These are phyloP conservation scores for Trinorchestia longiramus DNA, from an alignment of 1,140 invertebrate species.

Conservation along the genomic window DNA sequence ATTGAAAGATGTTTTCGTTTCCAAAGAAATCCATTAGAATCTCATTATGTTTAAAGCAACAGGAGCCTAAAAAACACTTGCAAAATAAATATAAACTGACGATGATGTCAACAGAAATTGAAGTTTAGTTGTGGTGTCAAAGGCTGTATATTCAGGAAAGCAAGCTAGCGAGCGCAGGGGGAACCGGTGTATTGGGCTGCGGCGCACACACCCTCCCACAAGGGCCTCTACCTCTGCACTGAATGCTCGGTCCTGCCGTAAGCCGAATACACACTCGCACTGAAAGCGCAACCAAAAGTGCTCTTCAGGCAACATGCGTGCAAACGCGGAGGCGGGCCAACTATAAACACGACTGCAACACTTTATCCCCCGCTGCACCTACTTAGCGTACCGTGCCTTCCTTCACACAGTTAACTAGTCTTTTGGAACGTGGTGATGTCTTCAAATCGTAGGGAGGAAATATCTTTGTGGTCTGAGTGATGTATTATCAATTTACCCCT, in stretches of 20 bases:
- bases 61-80: neutral
- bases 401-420: neutral
- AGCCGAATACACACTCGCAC: slow-evolving; percentile 35
- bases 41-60: neutral
- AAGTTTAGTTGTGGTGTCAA: neutral
- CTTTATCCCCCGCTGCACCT: slow-evolving; percentile 12
- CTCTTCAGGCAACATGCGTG: slow-evolving; percentile 49
- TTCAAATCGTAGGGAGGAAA: neutral
- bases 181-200: neutral
- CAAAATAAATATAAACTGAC: neutral
- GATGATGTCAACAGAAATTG: neutral
- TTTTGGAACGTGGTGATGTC: neutral
- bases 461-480: neutral
- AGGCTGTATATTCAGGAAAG: neutral
- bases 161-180: neutral
- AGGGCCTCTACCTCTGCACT: slow-evolving; percentile 24
- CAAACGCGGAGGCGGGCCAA: slow-evolving; percentile 30
- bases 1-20: slow-evolving; percentile 46
- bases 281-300: slow-evolving; percentile 52
- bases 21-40: slow-evolving; percentile 27
- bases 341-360: neutral
- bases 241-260: slow-evolving; percentile 23
- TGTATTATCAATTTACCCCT: neutral
- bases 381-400: neutral
- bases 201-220: slow-evolving; percentile 11